A percentile compares a stretch with the other conserved stretches of the same genome.
These are phyloP conservation scores for Asarcornis scutulata DNA, from an alignment of 2,113 vertebrate genomes.

Conservation along the genomic window DNA sequence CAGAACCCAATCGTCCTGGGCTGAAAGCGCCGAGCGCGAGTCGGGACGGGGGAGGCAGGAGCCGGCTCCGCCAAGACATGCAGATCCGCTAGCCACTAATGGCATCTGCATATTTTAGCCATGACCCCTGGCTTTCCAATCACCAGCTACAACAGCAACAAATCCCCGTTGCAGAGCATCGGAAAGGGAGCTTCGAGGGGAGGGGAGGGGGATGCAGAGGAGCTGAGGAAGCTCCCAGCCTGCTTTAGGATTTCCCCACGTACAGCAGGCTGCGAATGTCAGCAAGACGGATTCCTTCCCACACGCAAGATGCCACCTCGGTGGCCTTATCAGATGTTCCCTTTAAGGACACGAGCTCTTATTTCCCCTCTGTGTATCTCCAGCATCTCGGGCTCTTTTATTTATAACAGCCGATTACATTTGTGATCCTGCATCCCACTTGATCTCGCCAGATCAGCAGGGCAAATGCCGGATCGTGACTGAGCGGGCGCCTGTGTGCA, in stretches of 20 bases:
- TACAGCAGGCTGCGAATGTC: conserved; percentile 36
- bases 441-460: conserved; percentile 44
- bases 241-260: conserved; percentile 62
- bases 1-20: background rate
- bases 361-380: conserved; percentile 25
- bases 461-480: conserved; percentile 11
- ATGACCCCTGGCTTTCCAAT: background rate
- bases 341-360: conserved; percentile 53
- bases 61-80: background rate
- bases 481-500: conserved; percentile 1
- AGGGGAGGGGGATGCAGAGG: background rate
- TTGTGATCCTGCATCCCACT: conserved; percentile 60
- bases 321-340: conserved; percentile 49
- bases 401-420: conserved; percentile 71
- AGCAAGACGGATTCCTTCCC: conserved; percentile 53
- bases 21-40: background rate
- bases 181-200: background rate
- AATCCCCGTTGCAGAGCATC: background rate
- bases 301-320: conserved; percentile 29
- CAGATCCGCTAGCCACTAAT: background rate
- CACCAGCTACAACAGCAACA: background rate
- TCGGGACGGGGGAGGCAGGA: background rate
- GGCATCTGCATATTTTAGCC: background rate
- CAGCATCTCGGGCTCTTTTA: conserved; percentile 58
- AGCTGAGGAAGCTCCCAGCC: background rate